Evolutionary conservation across 64 coral and sea anemone genomes (phyloP).

Genomic region (Stichodactyla helianthus): DNA sequence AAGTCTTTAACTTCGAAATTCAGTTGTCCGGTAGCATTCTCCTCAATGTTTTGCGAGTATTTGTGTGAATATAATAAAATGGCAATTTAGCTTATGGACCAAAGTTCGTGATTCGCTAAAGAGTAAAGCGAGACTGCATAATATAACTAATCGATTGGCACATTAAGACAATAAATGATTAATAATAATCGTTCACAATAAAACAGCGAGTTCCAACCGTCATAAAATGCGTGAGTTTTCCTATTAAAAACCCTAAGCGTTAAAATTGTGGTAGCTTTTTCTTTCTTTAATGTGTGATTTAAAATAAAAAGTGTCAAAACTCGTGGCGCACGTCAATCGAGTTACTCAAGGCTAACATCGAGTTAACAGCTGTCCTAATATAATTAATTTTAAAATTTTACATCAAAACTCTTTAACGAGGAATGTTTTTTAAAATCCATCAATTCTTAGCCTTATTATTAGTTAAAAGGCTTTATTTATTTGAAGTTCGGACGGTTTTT

Average conservation of each 20-base stretch:
- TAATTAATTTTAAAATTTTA: not conserved
- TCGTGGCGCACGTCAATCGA: not conserved
- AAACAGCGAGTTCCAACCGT: not conserved
- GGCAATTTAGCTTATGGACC: not conserved
- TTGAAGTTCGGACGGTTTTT: not conserved
- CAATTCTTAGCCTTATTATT: not conserved
- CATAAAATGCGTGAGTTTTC: not conserved
- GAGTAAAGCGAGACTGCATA: not conserved
- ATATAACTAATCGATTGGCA: not conserved
- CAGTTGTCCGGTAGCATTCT: not conserved
- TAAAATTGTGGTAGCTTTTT: not conserved
- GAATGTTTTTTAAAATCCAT: not conserved
- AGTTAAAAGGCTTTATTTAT: not conserved
- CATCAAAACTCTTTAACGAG: not conserved
- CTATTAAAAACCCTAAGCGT: not conserved
- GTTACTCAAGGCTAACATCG: not conserved
- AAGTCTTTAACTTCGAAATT: not conserved
- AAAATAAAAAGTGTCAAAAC: not conserved
- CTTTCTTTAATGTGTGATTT: not conserved
- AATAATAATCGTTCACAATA: not conserved
- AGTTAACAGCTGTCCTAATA: not conserved
- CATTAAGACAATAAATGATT: not conserved
- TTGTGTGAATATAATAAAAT: conserved; percentile 5
- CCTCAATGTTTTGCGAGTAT: not conserved
- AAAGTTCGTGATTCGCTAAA: conserved; percentile 1